A percentile compares a stretch with the other conserved stretches of the same genome.
These are phyloP conservation scores for Hemicordylus capensis DNA, from an alignment of 2,113 vertebrate species.

Conservation along the genomic window DNA sequence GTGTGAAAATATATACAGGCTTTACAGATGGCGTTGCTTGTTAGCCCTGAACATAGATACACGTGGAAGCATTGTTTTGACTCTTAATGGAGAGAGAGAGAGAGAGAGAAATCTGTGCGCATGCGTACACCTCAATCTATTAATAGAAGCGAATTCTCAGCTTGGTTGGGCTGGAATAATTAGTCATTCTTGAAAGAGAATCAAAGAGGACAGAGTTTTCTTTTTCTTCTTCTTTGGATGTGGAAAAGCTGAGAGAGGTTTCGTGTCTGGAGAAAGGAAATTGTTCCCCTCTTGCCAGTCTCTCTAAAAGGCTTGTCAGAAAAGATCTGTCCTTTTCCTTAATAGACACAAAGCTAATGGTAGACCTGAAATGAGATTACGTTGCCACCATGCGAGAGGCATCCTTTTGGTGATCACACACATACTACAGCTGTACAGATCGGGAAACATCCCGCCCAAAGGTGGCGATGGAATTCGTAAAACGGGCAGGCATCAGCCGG, in stretches of 20 bases:
- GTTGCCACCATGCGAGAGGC: neutral
- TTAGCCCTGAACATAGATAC: constrained; percentile 70
- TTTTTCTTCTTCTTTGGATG: constrained; percentile 53
- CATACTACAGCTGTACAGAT: neutral
- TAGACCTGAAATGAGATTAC: neutral
- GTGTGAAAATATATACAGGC: constrained; percentile 79
- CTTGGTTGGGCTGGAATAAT: constrained; percentile 66
- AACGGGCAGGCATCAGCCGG: neutral
- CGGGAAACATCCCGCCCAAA: neutral
- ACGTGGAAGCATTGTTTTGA: constrained; percentile 64
- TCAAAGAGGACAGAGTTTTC: constrained; percentile 45
- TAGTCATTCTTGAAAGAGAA: constrained; percentile 64
- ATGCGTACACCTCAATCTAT: constrained; percentile 34
- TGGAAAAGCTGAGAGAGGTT: constrained; percentile 30
- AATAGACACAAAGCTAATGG: constrained; percentile 52
- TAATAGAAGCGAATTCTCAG: constrained; percentile 67
- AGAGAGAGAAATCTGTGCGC: constrained; percentile 12
- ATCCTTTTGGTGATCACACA: neutral
- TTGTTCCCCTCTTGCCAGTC: constrained; percentile 17
- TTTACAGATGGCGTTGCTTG: constrained; percentile 74
- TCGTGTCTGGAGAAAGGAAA: constrained; percentile 44
- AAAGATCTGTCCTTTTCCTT: constrained; percentile 33
- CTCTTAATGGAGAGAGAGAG: constrained; percentile 50
- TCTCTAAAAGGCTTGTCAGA: constrained; percentile 18
- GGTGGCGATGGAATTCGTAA: neutral